Percentiles rank a stretch among this genome's conserved stretches.
Conservation (phyloP, 1,140 invertebrate genomes). For the Trachymyrmex septentrionalis region DNA sequence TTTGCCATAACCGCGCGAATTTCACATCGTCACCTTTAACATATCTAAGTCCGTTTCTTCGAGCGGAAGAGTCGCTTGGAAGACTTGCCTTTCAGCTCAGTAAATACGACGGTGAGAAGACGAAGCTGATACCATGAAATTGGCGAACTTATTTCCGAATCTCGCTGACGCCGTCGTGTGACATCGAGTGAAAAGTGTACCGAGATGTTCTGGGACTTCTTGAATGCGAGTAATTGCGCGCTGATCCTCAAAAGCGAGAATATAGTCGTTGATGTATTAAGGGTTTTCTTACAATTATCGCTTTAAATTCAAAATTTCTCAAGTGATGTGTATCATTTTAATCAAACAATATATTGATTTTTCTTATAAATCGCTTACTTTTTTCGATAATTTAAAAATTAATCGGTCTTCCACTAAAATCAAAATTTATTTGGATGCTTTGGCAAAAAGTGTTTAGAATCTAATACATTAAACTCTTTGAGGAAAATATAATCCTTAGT, state of each 20-base stretch:
- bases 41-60: constrained; percentile 27
- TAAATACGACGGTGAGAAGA: not conserved
- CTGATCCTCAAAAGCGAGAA: constrained; percentile 20
- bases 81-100: constrained; percentile 14
- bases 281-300: not conserved
- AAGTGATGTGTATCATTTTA: not conserved
- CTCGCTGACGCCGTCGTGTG: not conserved
- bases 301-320: not conserved
- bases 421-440: not conserved
- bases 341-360: not conserved
- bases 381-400: not conserved
- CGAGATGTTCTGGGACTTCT: not conserved
- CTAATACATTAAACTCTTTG: not conserved
- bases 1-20: constrained; percentile 8
- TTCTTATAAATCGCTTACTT: not conserved
- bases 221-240: constrained; percentile 25
- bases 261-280: not conserved
- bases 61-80: not conserved
- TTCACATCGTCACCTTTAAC: constrained; percentile 3
- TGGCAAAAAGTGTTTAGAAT: not conserved
- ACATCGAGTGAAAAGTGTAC: constrained; percentile 25
- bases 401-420: not conserved
- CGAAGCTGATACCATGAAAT: constrained; percentile 23
- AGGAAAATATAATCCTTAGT: not conserved
- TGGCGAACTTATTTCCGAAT: constrained; percentile 24